Evolutionary conservation across 2,888 invertebrate genomes (phyloP).

Genomic region (Laspeyria flexula): DNA sequence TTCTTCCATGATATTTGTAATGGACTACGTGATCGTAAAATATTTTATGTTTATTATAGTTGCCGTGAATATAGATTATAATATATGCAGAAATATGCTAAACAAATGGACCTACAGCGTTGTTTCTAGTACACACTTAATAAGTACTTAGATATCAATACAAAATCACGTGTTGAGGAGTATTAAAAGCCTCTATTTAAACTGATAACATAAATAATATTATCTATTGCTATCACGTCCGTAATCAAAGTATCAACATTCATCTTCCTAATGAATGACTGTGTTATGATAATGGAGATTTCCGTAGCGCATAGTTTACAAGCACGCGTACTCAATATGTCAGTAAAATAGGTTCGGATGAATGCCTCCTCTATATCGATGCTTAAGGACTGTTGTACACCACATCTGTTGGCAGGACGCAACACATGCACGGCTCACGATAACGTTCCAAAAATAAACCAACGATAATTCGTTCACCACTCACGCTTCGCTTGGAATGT

Average conservation of each 20-base stretch:
- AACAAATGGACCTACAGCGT: conserved; percentile 29
- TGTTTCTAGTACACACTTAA: conserved; percentile 16
- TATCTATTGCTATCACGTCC: conserved; percentile 7
- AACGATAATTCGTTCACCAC: conserved; percentile 69
- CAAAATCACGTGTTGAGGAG: conserved; percentile 4
- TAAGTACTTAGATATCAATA: conserved; percentile 5
- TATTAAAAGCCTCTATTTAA: not conserved
- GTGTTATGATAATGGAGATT: conserved; percentile 38
- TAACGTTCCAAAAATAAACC: conserved; percentile 72
- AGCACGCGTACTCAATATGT: conserved; percentile 37
- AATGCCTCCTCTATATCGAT: conserved; percentile 52
- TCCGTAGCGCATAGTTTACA: conserved; percentile 34
- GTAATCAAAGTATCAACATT: conserved; percentile 26
- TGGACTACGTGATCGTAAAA: conserved; percentile 40
- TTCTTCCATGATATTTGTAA: conserved; percentile 44
- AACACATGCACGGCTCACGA: conserved; percentile 64
- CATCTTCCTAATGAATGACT: conserved; percentile 30
- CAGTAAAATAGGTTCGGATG: conserved; percentile 44
- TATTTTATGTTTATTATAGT: conserved; percentile 37
- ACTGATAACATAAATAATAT: conserved; percentile 12
- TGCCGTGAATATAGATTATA: conserved; percentile 21
- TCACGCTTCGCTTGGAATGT: conserved; percentile 65
- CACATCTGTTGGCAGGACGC: conserved; percentile 64
- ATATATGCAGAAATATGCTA: conserved; percentile 29
- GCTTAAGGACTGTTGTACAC: conserved; percentile 54